Evolutionary conservation across 2,888 invertebrate genomes (phyloP), one percentile per base, ranked within the genome.

Genomic region (Hololepta plana): DNA sequence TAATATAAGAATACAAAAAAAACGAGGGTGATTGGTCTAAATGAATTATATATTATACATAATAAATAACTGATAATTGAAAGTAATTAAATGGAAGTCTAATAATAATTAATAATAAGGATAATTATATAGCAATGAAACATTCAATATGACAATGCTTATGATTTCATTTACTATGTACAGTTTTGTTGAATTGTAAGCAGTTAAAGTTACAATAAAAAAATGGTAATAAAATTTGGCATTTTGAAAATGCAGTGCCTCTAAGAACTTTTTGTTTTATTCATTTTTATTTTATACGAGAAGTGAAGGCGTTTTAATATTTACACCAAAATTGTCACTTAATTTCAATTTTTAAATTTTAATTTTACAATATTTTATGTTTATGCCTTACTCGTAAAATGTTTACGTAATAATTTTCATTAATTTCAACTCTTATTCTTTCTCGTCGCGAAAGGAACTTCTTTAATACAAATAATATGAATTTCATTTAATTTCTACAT

Each of bases 341-440:
- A 36, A 39, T 41, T 41, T 39, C 40, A 40, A 41, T 31, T 35
- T 27, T n/a, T n/a, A n/a, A n/a, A n/a, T n/a, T n/a, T n/a, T n/a
- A n/a, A n/a, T n/a, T n/a, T n/a, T n/a, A n/a, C n/a, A 25, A 4
- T 25, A 17, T 17, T 30, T 27, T 25, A 32, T 25, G 27, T 30
- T 31, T 25, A 24, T 13, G 42, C 46, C 46, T 46, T 46, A 45
- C 44, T 44, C 45, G 40, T 36, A 37, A n/a, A n/a, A n/a, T n/a
- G n/a, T n/a, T n/a, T n/a, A n/a, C n/a, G n/a, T n/a, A n/a, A n/a
- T n/a, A n/a, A n/a, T n/a, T n/a, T n/a, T n/a, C n/a, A n/a, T n/a
- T n/a, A n/a, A n/a, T n/a, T n/a, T n/a, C n/a, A n/a, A n/a, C n/a
- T n/a, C n/a, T n/a, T n/a, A n/a, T n/a, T n/a, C n/a, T n/a, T n/a